Evolutionary conservation across 2,888 invertebrate species (phyloP).

Genomic region (Rhamphomyia laevipes): DNA sequence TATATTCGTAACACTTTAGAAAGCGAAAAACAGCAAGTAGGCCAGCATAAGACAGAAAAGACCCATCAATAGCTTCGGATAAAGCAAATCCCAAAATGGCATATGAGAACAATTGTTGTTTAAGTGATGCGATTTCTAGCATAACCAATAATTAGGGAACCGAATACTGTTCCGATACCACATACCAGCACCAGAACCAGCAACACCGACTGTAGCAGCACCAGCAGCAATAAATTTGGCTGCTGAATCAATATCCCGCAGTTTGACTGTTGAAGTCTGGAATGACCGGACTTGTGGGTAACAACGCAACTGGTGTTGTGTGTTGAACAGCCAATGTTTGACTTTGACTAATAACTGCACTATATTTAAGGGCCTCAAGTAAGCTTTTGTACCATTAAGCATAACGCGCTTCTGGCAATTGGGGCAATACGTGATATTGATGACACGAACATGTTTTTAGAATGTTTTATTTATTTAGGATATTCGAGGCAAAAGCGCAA

Average conservation of each 20-base stretch:
- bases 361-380: constrained; percentile 73
- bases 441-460: constrained; percentile 39
- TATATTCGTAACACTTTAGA: constrained; percentile 50
- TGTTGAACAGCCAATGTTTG: constrained; percentile 55
- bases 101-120: constrained; percentile 96
- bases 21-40: constrained; percentile 91
- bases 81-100: constrained; percentile 96
- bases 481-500: constrained; percentile 34
- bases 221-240: constrained; percentile 99
- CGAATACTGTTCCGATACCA: constrained; percentile 96
- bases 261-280: constrained; percentile 77
- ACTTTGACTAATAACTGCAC: constrained; percentile 56
- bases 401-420: constrained; percentile 77
- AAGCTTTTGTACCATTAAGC: constrained; percentile 50
- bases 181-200: constrained; percentile 79
- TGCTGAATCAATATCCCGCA: constrained; percentile 99
- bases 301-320: constrained; percentile 47
- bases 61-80: constrained; percentile 98
- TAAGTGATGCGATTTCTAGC: constrained; percentile 93
- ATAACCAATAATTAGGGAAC: constrained; percentile 91
- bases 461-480: constrained; percentile 25
- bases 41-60: constrained; percentile 99
- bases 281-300: constrained; percentile 65
- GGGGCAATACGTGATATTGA: constrained; percentile 81
- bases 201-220: constrained; percentile 99